Conservation (phyloP, 2,888 invertebrate species). For the Pristionchus exspectatus region DNA sequence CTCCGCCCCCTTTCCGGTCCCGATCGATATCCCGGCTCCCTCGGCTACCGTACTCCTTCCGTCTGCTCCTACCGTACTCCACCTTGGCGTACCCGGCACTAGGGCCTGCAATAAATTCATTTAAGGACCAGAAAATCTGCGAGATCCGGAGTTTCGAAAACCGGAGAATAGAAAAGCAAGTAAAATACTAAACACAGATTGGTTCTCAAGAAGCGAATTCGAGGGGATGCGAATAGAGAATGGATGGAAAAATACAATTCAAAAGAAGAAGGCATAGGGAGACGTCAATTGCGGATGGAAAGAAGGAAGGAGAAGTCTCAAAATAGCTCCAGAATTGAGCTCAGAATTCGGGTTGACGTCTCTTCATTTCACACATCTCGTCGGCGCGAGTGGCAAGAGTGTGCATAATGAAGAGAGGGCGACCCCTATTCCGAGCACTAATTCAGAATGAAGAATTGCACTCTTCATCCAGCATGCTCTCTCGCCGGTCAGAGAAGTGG, state of each 20-base stretch:
- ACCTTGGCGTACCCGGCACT: background rate
- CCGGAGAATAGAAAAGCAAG: background rate
- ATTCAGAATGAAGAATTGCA: background rate
- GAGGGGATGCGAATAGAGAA: background rate
- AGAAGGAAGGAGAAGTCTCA: background rate
- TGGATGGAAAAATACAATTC: background rate
- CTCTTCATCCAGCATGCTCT: background rate
- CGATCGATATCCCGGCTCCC: slow-evolving; percentile 16
- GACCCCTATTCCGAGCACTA: no score
- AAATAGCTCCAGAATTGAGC: background rate
- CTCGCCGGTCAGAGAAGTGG: background rate
- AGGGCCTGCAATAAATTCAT: background rate
- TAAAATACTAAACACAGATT: background rate
- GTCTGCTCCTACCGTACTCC: slow-evolving; percentile 22
- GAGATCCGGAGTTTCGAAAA: background rate
- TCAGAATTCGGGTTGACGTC: background rate
- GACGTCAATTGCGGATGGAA: background rate
- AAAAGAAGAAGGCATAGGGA: background rate
- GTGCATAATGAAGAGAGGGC: background rate
- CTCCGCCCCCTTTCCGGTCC: background rate
- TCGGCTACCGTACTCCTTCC: slow-evolving; percentile 32
- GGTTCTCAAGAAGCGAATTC: background rate
- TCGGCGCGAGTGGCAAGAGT: background rate
- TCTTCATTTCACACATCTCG: background rate
- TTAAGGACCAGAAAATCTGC: background rate